A percentile compares a stretch with the other conserved stretches of the same genome.
Evolutionary conservation across 2,888 invertebrate species (phyloP).

Genomic region (Meloe dianella): DNA sequence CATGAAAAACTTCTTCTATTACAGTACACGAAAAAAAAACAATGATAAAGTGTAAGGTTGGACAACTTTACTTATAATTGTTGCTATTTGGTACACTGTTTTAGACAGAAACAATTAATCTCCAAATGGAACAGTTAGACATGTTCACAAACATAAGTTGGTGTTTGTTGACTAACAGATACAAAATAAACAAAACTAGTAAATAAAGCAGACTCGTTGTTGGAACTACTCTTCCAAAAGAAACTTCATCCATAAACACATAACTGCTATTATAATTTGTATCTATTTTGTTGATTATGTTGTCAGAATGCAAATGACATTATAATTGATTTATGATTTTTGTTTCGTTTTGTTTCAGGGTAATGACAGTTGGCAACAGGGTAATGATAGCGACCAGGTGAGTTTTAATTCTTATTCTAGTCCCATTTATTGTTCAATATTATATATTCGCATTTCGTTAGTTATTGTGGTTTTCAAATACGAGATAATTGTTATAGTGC

Average conservation of each 20-base stretch:
- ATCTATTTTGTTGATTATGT: not conserved
- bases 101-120: slow-evolving; percentile 15
- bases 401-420: slow-evolving; percentile 41
- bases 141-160: slow-evolving; percentile 10
- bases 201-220: slow-evolving; percentile 8
- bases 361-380: slow-evolving; percentile 67
- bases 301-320: not conserved
- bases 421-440: not conserved
- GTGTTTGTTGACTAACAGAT: not conserved
- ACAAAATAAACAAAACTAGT: slow-evolving; percentile 6
- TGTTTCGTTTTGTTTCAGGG: slow-evolving; percentile 61
- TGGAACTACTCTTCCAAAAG: slow-evolving; percentile 3
- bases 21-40: not conserved
- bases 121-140: slow-evolving; percentile 10
- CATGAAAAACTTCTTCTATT: not conserved
- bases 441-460: slow-evolving; percentile 22
- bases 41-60: not conserved
- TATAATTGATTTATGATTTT: slow-evolving; percentile 14
- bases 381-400: slow-evolving; percentile 67
- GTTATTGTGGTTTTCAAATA: no score
- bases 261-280: slow-evolving; percentile 14
- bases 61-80: not conserved
- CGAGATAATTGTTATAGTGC: no score
- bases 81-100: not conserved
- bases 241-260: slow-evolving; percentile 20